Conservation (phyloP, 2,888 invertebrate genomes). For the Kryphioiulus occultus region DNA sequence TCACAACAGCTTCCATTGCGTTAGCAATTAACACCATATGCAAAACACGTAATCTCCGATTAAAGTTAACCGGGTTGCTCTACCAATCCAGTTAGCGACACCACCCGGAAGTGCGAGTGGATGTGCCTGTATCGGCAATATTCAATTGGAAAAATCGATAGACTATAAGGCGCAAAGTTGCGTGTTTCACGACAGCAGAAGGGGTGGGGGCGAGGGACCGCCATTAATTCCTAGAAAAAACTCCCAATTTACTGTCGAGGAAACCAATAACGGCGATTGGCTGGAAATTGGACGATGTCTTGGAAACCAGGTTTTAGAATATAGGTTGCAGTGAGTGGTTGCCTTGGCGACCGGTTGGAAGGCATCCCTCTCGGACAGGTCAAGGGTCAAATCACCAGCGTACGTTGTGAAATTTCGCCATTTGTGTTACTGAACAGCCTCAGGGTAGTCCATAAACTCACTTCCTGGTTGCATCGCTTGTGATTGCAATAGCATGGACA, state of each 20-base stretch:
- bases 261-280: background rate
- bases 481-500: no score
- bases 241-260: background rate
- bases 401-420: no score
- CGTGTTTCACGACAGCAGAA: background rate
- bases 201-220: background rate
- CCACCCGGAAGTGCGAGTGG: background rate
- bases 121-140: background rate
- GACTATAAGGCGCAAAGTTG: conserved; percentile 4
- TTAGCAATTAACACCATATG: background rate
- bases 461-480: no score
- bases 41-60: background rate
- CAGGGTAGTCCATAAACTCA: no score
- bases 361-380: background rate
- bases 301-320: background rate
- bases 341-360: background rate
- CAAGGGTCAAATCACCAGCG: background rate
- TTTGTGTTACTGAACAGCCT: no score
- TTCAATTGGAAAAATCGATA: conserved; percentile 33
- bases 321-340: background rate
- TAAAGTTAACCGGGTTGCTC: background rate
- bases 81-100: background rate
- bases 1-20: background rate
- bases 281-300: background rate
- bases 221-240: conserved; percentile 9